phyloP scores from a whole-genome alignment of 2,797 vertebrate genomes.

The Helostoma temminkii region DNA sequence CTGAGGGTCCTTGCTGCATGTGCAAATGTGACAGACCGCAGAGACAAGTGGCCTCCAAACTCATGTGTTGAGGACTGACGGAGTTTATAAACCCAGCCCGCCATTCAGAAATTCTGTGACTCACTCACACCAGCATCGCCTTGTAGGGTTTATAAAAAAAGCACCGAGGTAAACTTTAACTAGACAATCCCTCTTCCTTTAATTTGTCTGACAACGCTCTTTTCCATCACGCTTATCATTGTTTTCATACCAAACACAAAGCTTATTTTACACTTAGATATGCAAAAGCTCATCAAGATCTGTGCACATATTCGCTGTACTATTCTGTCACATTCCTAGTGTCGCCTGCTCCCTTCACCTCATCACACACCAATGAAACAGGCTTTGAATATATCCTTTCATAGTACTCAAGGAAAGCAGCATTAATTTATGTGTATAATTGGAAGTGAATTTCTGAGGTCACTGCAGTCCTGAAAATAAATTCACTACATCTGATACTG shows the following conservation, averaged over 20 bases:
- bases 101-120: conserved; percentile 78
- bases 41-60: conserved; percentile 69
- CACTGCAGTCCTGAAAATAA: neutral
- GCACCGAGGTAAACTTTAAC: conserved; percentile 57
- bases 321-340: neutral
- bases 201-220: neutral
- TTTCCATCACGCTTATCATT: neutral
- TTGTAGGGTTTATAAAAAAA: conserved; percentile 23
- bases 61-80: conserved; percentile 49
- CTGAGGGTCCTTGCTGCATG: conserved; percentile 35
- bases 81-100: conserved; percentile 79
- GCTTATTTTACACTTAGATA: neutral
- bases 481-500: neutral
- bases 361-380: conserved; percentile 62
- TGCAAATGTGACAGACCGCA: conserved; percentile 39
- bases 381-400: conserved; percentile 47
- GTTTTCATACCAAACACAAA: conserved; percentile 7
- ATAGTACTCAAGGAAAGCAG: conserved; percentile 16
- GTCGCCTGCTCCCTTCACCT: neutral
- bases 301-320: neutral
- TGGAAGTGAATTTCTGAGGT: neutral
- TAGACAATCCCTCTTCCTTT: conserved; percentile 14
- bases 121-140: conserved; percentile 68
- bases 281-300: conserved; percentile 6
- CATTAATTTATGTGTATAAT: neutral